Percentiles rank a stretch among this genome's conserved stretches.
phyloP scores from a whole-genome alignment of 2,888 invertebrate genomes.

The Scotopteryx bipunctaria region DNA sequence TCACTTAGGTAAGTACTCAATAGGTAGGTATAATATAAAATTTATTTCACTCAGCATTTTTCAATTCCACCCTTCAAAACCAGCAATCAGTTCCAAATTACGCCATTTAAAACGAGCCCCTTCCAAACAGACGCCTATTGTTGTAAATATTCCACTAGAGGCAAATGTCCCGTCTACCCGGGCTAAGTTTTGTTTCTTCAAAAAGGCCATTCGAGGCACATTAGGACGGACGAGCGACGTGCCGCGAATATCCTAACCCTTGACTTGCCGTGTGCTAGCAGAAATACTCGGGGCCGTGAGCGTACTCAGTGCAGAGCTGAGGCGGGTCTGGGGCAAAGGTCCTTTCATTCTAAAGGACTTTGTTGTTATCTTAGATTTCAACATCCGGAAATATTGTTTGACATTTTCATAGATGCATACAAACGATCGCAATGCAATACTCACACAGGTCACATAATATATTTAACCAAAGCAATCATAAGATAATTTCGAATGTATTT shows the following conservation, averaged over 20 bases:
- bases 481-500: too few species aligned
- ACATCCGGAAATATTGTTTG: too few species aligned
- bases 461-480: too few species aligned
- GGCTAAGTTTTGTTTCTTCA: slow-evolving; percentile 61
- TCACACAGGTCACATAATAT: too few species aligned
- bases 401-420: too few species aligned
- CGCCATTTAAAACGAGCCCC: slow-evolving; percentile 21
- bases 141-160: slow-evolving; percentile 33
- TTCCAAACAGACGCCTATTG: slow-evolving; percentile 30
- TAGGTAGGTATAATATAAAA: background rate
- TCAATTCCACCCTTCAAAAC: slow-evolving; percentile 19
- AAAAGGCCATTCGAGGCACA: slow-evolving; percentile 56
- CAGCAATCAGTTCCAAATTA: slow-evolving; percentile 25
- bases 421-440: too few species aligned
- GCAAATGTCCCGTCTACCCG: slow-evolving; percentile 29
- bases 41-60: slow-evolving; percentile 9
- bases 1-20: too few species aligned
- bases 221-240: slow-evolving; percentile 57
- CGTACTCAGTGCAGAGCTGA: slow-evolving; percentile 3
- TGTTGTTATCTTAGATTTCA: too few species aligned
- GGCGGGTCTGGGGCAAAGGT: background rate
- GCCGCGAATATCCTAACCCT: slow-evolving; percentile 47
- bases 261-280: slow-evolving; percentile 30
- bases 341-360: too few species aligned
- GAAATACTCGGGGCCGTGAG: slow-evolving; percentile 19